phyloP scores from a whole-genome alignment of 2,113 vertebrate genomes.

The Stercorarius parasiticus region DNA sequence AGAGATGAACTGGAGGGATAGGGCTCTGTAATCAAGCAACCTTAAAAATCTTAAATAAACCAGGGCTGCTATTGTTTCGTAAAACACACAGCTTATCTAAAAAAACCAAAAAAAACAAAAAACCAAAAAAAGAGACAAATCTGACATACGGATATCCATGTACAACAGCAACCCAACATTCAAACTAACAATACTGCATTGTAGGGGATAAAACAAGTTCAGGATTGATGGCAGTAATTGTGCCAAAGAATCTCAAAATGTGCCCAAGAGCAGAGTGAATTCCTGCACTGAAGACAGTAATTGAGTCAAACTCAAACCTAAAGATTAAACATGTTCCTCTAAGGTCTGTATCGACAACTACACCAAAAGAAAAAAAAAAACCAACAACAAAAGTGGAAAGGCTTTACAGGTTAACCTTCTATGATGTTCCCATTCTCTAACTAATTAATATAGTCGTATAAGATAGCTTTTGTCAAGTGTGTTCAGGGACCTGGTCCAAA shows the following conservation, averaged over 20 bases:
- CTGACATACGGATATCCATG: neutral
- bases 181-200: neutral
- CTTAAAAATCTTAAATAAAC: neutral
- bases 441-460: neutral
- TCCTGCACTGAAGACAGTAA: neutral
- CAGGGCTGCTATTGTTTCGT: neutral
- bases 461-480: neutral
- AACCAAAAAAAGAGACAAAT: neutral
- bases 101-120: neutral
- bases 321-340: neutral
- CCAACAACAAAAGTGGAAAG: neutral
- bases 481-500: neutral
- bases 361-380: too few species aligned
- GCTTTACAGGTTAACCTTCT: neutral
- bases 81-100: neutral
- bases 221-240: neutral
- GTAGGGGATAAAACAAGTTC: neutral
- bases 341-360: neutral
- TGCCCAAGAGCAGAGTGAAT: neutral
- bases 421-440: neutral
- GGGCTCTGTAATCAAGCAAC: neutral
- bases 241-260: neutral
- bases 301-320: neutral
- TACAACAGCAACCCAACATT: neutral
- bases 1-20: neutral